These are phyloP conservation scores for Scyliorhinus canicula DNA, from an alignment of 2,797 vertebrate species.

Conservation along the genomic window DNA sequence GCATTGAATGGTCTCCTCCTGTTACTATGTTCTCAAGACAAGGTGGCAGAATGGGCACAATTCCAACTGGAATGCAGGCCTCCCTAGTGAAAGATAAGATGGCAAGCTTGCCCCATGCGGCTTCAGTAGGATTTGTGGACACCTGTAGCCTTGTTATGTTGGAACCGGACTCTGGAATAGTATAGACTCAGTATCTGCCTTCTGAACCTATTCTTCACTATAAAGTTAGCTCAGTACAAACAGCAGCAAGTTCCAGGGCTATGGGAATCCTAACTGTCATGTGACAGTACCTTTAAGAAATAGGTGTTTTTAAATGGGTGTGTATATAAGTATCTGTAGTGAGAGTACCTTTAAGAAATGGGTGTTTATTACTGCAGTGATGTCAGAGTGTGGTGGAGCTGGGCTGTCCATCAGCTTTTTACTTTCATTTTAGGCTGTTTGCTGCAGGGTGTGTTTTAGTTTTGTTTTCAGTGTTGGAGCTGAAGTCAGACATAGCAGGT, in stretches of 20 bases:
- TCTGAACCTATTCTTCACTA: neutral
- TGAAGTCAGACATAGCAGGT: too few species aligned
- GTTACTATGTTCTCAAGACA: neutral
- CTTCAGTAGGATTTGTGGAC: neutral
- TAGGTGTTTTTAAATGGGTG: too few species aligned
- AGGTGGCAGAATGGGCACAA: neutral
- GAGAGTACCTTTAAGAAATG: too few species aligned
- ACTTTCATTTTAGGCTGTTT: too few species aligned
- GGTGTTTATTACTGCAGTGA: too few species aligned
- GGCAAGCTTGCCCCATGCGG: neutral
- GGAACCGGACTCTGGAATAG: neutral
- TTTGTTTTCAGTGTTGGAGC: too few species aligned
- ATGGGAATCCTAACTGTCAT: neutral
- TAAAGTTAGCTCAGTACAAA: neutral
- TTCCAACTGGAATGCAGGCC: neutral
- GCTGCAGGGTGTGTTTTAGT: too few species aligned
- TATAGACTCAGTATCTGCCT: neutral
- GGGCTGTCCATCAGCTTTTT: too few species aligned
- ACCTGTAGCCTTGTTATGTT: too few species aligned
- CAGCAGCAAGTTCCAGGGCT: neutral
- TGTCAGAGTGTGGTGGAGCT: too few species aligned
- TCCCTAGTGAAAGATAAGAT: neutral
- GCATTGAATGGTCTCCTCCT: neutral
- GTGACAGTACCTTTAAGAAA: too few species aligned
- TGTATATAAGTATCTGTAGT: too few species aligned